phyloP scores from a whole-genome alignment of 2,113 vertebrate species.

The Origma solitaria region DNA sequence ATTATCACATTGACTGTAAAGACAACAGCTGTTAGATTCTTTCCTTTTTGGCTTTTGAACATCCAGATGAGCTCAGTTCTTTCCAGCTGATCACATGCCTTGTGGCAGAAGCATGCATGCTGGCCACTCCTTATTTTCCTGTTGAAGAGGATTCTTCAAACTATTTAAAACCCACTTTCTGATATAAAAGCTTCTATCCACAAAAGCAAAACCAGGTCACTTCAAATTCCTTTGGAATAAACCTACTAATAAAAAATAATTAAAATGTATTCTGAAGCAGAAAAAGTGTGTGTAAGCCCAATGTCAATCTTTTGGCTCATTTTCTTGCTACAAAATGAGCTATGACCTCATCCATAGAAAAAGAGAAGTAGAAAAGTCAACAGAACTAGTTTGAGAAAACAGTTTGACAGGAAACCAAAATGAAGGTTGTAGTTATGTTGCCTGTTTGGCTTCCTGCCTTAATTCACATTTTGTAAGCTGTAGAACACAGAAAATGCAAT shows the following conservation, averaged over 20 bases:
- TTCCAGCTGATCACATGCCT: constrained; percentile 32
- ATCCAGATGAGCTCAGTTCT: constrained; percentile 25
- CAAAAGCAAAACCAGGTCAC: background rate
- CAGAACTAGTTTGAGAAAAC: constrained; percentile 4
- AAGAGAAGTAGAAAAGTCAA: constrained; percentile 17
- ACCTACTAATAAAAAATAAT: background rate
- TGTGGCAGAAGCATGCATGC: background rate
- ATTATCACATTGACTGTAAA: constrained; percentile 25
- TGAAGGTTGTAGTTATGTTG: background rate
- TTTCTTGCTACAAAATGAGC: background rate
- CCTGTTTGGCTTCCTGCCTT: constrained; percentile 7
- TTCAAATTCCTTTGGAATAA: background rate
- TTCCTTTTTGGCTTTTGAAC: constrained; percentile 21
- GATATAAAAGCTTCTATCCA: background rate
- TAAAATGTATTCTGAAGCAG: background rate
- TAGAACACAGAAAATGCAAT: background rate
- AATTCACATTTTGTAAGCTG: background rate
- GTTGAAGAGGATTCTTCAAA: background rate
- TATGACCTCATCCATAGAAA: background rate
- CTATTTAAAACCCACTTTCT: background rate
- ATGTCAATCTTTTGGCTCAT: background rate
- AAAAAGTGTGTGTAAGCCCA: background rate
- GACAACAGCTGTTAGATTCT: constrained; percentile 38
- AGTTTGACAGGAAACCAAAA: constrained; percentile 33
- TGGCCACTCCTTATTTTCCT: background rate